A percentile compares a stretch with the other conserved stretches of the same genome.
These are phyloP conservation scores for Dascillus cervinus DNA, from an alignment of 2,888 invertebrate species.

Conservation along the genomic window DNA sequence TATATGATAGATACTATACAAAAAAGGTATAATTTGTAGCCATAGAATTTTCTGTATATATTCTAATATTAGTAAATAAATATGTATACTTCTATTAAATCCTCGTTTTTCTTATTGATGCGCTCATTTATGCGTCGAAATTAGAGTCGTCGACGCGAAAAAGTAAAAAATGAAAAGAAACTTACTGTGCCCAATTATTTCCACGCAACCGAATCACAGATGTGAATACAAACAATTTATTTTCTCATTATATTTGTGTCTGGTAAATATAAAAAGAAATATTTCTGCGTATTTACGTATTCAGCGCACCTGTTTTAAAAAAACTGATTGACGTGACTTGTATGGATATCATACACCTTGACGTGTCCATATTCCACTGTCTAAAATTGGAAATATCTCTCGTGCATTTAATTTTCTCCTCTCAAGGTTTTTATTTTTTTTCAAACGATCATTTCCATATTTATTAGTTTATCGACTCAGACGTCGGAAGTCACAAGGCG, in stretches of 20 bases:
- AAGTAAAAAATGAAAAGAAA: no score
- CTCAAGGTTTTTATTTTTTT: no score
- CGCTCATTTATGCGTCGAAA: background rate
- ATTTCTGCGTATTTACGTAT: slow-evolving; percentile 1
- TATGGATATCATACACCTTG: no score
- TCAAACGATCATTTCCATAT: no score
- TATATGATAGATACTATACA: slow-evolving; percentile 22
- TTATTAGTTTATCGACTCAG: no score
- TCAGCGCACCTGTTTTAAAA: slow-evolving; percentile 3
- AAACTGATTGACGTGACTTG: no score
- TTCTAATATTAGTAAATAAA: slow-evolving; percentile 34
- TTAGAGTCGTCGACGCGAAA: slow-evolving; percentile 5
- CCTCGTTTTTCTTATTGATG: slow-evolving; percentile 11
- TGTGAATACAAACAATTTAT: slow-evolving; percentile 1
- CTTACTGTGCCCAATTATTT: no score
- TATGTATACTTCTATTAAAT: slow-evolving; percentile 35
- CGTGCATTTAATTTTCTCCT: no score
- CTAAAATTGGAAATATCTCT: no score
- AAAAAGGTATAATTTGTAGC: slow-evolving; percentile 2
- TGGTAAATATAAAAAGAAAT: background rate
- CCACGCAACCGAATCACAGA: slow-evolving; percentile 1
- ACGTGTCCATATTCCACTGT: no score
- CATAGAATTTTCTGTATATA: slow-evolving; percentile 27
- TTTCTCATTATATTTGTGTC: slow-evolving; percentile 2
- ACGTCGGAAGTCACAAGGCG: slow-evolving; percentile 4